Conservation (phyloP, 2,888 invertebrate species). For the Pelosia muscerda region DNA sequence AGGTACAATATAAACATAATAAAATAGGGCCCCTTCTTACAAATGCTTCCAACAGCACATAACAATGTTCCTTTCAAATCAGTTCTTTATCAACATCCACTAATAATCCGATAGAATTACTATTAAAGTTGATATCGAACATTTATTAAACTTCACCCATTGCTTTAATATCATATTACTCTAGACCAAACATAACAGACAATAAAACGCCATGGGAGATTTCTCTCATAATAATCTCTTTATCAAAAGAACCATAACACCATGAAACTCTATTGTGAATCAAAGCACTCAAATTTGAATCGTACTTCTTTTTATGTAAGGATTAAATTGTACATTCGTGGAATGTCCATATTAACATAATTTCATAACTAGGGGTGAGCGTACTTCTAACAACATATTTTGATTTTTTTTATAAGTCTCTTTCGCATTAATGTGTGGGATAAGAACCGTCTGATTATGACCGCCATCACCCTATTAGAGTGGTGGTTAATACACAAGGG, state of each 20-base stretch:
- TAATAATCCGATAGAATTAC: constrained; percentile 47
- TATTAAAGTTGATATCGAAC: constrained; percentile 61
- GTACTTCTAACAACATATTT: constrained; percentile 81
- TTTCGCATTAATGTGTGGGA: constrained; percentile 65
- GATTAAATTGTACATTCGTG: not conserved
- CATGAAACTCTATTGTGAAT: constrained; percentile 54
- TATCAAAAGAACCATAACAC: constrained; percentile 67
- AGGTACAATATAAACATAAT: not conserved
- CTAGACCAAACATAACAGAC: constrained; percentile 68
- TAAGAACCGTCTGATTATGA: constrained; percentile 51
- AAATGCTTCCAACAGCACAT: not conserved
- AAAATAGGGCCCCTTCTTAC: not conserved
- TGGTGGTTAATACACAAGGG: constrained; percentile 45
- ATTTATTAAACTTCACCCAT: constrained; percentile 72
- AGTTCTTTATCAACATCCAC: constrained; percentile 23
- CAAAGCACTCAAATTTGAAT: constrained; percentile 21
- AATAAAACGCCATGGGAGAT: constrained; percentile 75
- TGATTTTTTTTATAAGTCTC: constrained; percentile 72
- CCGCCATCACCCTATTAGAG: constrained; percentile 41
- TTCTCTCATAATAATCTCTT: constrained; percentile 75
- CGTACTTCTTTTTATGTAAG: not conserved
- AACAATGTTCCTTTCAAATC: constrained; percentile 19
- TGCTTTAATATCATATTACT: constrained; percentile 62
- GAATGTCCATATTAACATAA: constrained; percentile 71
- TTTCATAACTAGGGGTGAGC: constrained; percentile 80